Conservation (phyloP, 2,888 invertebrate genomes). For the Cosmia trapezina region DNA sequence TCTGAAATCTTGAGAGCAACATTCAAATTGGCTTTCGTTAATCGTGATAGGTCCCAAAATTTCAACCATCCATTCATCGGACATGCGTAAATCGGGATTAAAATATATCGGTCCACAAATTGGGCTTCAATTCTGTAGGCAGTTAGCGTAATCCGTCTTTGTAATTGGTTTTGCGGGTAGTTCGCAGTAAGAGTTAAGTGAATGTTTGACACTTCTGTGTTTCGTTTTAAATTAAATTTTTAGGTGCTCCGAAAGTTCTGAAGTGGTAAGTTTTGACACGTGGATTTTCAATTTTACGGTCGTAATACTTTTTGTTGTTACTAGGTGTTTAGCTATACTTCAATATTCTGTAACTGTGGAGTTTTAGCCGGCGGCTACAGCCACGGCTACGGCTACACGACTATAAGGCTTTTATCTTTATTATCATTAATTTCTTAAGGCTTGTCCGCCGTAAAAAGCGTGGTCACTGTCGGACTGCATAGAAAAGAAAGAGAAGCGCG, state of each 20-base stretch:
- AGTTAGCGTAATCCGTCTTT: conserved; percentile 84
- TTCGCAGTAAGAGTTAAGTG: conserved; percentile 67
- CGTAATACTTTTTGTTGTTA: conserved; percentile 29
- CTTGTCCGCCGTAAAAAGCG: no score
- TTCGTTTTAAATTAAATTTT: conserved; percentile 60
- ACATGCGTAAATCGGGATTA: conserved; percentile 85
- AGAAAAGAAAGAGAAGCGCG: no score
- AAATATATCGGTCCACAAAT: conserved; percentile 86
- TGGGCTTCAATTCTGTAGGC: conserved; percentile 81
- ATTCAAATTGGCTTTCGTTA: conserved; percentile 73
- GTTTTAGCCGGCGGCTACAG: no score
- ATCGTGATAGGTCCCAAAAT: conserved; percentile 72
- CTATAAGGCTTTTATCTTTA: neutral
- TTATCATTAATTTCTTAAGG: no score
- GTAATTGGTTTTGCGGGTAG: conserved; percentile 83
- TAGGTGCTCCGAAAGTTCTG: conserved; percentile 43
- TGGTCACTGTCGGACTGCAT: no score
- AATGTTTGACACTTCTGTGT: conserved; percentile 70
- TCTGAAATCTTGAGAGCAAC: conserved; percentile 56
- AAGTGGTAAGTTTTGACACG: conserved; percentile 50
- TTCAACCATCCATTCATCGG: conserved; percentile 76
- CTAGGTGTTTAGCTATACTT: conserved; percentile 16
- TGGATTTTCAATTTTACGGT: conserved; percentile 48
- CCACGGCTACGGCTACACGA: no score
- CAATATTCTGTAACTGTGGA: neutral